Conservation (phyloP, 2,113 vertebrate species). For the Microcebus tavaratra region DNA sequence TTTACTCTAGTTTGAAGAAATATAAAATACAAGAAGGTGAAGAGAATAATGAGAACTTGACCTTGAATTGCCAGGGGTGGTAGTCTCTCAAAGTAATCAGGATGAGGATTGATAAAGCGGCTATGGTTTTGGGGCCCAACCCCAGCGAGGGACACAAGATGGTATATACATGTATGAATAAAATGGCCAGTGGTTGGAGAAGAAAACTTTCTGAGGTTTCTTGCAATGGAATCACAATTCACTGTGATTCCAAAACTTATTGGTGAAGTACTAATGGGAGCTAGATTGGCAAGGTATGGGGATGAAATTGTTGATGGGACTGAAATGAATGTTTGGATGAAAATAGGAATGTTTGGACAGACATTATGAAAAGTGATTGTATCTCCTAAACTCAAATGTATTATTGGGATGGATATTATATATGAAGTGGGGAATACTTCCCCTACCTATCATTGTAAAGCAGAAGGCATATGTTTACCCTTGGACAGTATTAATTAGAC, state of each 20-base stretch:
- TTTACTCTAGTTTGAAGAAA: background rate
- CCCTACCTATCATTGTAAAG: background rate
- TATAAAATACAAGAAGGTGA: background rate
- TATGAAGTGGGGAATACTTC: background rate
- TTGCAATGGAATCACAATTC: background rate
- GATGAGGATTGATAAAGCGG: background rate
- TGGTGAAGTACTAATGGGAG: background rate
- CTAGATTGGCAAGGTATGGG: background rate
- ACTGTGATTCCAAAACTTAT: background rate
- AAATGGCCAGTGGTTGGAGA: background rate
- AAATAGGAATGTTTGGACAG: background rate
- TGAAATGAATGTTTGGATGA: background rate
- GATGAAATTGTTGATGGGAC: background rate
- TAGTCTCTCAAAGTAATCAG: background rate
- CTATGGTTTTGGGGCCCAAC: background rate
- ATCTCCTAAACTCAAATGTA: background rate
- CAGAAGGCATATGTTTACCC: background rate
- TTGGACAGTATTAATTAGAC: background rate
- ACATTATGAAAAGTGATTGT: background rate
- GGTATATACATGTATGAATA: background rate
- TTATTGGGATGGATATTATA: background rate
- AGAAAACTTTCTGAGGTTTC: background rate
- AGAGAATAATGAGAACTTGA: background rate
- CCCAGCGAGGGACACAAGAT: background rate
- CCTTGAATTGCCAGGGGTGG: background rate